Evolutionary conservation across 1,140 invertebrate species (phyloP).

Genomic region (Drosophila lacteicornis): DNA sequence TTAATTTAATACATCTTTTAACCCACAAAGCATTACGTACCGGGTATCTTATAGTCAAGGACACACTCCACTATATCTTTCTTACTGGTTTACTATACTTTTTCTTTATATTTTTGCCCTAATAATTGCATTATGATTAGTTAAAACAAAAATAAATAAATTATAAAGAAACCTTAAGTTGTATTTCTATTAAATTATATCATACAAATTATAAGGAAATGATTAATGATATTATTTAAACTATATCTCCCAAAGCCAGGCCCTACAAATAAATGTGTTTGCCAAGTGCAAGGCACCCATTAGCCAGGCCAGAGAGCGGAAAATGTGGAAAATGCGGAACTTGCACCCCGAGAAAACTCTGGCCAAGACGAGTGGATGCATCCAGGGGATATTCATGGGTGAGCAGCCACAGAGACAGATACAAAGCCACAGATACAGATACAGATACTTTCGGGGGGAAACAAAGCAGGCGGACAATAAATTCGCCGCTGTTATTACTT

Average conservation of each 20-base stretch:
- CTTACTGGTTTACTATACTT: not conserved
- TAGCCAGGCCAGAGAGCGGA: constrained; percentile 1
- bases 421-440: not conserved
- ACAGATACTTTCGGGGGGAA: not conserved
- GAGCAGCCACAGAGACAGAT: constrained; percentile 15
- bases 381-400: constrained; percentile 14
- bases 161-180: not conserved
- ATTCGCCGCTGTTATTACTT: constrained; percentile 33
- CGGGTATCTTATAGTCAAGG: too few species aligned
- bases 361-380: not conserved
- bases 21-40: too few species aligned
- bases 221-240: not conserved
- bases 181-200: not conserved
- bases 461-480: constrained; percentile 23
- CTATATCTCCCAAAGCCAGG: not conserved
- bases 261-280: too few species aligned
- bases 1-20: too few species aligned
- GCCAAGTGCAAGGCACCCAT: too few species aligned
- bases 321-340: constrained; percentile 16
- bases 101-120: too few species aligned
- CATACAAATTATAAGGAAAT: too few species aligned
- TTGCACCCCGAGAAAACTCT: constrained; percentile 4
- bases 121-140: not conserved
- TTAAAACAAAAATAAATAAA: not conserved
- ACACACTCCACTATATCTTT: too few species aligned